Conservation (phyloP, 2,113 vertebrate species). For the Malaclemys terrapin region DNA sequence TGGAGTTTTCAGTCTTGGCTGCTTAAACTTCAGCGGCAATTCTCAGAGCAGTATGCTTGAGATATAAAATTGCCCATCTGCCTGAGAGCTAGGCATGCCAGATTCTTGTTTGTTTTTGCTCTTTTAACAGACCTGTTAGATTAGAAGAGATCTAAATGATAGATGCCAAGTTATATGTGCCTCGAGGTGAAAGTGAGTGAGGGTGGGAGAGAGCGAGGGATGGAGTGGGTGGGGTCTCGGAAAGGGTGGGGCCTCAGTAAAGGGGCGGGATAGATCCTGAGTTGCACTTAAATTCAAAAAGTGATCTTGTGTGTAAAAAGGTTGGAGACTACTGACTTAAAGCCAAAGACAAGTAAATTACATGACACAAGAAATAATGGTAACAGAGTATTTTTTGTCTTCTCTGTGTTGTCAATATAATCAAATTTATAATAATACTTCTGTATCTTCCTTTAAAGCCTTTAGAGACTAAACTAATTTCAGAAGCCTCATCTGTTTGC, state of each 20-base stretch:
- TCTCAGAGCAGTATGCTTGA: neutral
- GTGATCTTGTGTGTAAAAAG: too few species aligned
- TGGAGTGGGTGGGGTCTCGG: too few species aligned
- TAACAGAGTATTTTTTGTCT: neutral
- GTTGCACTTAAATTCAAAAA: too few species aligned
- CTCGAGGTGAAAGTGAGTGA: too few species aligned
- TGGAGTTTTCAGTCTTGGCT: neutral
- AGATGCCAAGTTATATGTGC: neutral
- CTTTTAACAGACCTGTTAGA: neutral
- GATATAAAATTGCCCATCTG: neutral
- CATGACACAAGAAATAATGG: neutral
- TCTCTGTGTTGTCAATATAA: slow-evolving; percentile 1
- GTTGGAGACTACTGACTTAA: neutral
- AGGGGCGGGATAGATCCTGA: too few species aligned
- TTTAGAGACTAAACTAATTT: slow-evolving; percentile 95
- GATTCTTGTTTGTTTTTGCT: neutral
- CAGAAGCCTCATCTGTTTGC: slow-evolving; percentile 92
- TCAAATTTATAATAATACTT: neutral
- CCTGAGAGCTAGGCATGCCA: neutral
- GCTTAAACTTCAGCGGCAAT: neutral
- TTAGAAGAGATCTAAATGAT: neutral
- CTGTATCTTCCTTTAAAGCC: slow-evolving; percentile 80
- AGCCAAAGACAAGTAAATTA: neutral
- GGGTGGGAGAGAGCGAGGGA: too few species aligned
- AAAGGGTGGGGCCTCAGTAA: too few species aligned